Conservation (phyloP, 2,113 vertebrate genomes). For the Phalacrocorax carbo region DNA sequence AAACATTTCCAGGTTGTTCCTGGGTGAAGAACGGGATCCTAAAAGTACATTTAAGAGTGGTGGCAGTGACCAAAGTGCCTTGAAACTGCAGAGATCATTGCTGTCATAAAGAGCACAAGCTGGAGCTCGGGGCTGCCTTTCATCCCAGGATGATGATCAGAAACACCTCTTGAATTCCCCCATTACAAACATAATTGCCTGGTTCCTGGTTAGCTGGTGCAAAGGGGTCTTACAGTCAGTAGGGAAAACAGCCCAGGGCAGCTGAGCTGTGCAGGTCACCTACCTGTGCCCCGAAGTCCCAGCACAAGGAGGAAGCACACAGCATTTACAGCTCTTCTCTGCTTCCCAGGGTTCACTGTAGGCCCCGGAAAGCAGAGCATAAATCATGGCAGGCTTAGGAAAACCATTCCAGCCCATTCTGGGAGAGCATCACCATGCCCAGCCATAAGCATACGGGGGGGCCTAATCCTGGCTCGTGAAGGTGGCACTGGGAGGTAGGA, state of each 20-base stretch:
- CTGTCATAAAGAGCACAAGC: neutral
- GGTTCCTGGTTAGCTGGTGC: neutral
- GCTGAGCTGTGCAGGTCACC: neutral
- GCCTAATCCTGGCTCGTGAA: neutral
- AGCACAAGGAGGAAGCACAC: neutral
- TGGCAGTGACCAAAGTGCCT: neutral
- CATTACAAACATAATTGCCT: accelerated
- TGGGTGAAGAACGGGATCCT: neutral
- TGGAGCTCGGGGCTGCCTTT: neutral
- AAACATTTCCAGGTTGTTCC: neutral
- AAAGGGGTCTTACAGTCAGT: neutral
- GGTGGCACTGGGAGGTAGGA: neutral
- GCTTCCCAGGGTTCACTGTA: neutral
- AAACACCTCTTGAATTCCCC: neutral
- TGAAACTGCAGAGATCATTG: neutral
- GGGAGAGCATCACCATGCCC: neutral
- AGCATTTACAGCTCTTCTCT: neutral
- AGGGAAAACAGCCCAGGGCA: neutral
- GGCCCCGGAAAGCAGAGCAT: neutral
- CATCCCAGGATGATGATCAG: neutral
- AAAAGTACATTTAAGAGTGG: neutral
- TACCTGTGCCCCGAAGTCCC: neutral
- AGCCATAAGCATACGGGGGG: accelerated
- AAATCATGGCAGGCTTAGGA: neutral
- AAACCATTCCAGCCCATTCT: neutral